Conservation (phyloP, 2,113 vertebrate genomes). For the Bubo blakistoni region DNA sequence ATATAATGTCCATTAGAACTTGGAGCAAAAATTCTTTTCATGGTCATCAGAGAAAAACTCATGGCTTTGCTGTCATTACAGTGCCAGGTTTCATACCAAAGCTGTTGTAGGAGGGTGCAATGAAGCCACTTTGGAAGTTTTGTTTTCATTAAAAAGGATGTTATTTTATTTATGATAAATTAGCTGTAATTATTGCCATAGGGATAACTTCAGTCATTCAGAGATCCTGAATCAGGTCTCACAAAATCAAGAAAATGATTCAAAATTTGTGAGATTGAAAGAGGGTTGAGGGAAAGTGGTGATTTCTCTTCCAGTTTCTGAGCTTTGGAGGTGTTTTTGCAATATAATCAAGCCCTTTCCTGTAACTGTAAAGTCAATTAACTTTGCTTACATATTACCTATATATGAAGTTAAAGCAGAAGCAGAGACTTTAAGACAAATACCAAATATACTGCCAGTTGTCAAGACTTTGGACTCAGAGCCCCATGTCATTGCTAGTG, state of each 20-base stretch:
- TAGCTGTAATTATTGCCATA: not conserved
- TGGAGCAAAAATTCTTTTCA: not conserved
- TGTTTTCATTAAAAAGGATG: not conserved
- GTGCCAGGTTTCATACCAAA: not conserved
- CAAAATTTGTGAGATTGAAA: not conserved
- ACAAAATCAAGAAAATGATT: not conserved
- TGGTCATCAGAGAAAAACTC: not conserved
- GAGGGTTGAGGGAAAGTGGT: rapidly evolving
- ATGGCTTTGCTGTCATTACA: not conserved
- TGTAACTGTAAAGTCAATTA: not conserved
- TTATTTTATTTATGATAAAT: not conserved
- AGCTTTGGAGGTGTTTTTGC: not conserved
- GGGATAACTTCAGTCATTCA: not conserved
- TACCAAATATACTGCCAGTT: not conserved
- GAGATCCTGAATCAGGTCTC: not conserved
- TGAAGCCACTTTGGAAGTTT: not conserved
- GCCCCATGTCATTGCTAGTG: not conserved
- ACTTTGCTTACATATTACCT: not conserved
- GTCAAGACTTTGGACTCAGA: not conserved
- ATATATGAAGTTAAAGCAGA: not conserved
- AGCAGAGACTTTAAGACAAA: not conserved
- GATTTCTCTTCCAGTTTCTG: not conserved
- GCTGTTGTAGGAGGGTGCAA: not conserved
- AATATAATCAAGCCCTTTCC: not conserved
- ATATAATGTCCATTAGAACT: not conserved